A percentile compares a stretch with the other conserved stretches of the same genome.
phyloP scores from a whole-genome alignment of 2,797 vertebrate species.

The Danio aesculapii region DNA sequence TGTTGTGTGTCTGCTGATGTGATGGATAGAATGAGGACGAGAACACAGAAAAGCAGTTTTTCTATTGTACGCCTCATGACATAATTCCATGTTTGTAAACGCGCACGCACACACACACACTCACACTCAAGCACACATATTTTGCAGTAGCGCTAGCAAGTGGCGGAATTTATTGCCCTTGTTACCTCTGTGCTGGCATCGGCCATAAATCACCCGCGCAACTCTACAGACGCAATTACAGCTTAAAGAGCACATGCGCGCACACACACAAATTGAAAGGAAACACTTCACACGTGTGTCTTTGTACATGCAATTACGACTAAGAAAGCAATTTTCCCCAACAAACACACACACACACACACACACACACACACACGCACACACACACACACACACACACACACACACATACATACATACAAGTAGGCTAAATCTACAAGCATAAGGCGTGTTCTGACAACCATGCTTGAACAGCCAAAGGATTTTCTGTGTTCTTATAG shows the following conservation, averaged over 20 bases:
- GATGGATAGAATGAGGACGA: not conserved
- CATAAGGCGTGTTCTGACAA: not conserved
- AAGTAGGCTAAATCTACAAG: not conserved
- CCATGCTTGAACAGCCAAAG: not conserved
- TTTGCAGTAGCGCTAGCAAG: conserved; percentile 59
- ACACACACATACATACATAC: not conserved
- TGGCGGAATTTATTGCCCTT: conserved; percentile 72
- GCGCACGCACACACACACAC: conserved; percentile 15
- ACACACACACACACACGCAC: not conserved
- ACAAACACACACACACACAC: not conserved
- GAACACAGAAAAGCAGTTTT: not conserved
- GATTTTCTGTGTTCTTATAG: conserved; percentile 7
- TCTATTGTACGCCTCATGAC: not conserved
- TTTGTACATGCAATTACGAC: conserved; percentile 28
- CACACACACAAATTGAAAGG: conserved; percentile 24
- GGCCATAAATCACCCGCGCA: conserved; percentile 74
- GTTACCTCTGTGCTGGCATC: conserved; percentile 70
- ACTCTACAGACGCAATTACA: conserved; percentile 71
- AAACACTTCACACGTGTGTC: conserved; percentile 36
- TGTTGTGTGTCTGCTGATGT: conserved; percentile 18
- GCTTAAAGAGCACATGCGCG: conserved; percentile 32
- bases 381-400: not conserved
- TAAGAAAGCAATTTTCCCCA: conserved; percentile 26
- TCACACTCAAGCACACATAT: conserved; percentile 8
- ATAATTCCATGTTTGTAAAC: conserved; percentile 33